Base-by-base conservation (phyloP, 2,113 vertebrate species). In the Trogon melanurus region DNA sequence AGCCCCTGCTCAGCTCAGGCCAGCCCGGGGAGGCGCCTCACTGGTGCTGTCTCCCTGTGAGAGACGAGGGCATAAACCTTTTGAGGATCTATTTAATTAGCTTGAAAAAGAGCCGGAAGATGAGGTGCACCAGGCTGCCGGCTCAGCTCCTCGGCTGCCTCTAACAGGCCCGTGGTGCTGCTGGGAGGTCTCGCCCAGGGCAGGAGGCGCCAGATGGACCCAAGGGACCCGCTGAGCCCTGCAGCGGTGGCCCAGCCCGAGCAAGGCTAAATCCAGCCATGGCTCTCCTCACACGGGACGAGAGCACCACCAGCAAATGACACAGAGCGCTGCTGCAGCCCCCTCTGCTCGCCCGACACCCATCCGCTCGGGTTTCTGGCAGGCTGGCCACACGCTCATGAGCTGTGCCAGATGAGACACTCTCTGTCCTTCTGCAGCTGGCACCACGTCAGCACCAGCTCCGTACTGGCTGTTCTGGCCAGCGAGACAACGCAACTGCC, bases 11-110 rank as follows among this genome's bases (percentile, higher is more conserved):
- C n/a, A 10, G 54, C 16, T 41, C n/a, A 8, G 13, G 32, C 61
- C 64, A 80, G 81, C 79, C 60, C 2, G 13, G 0, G 45, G 58
- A 73, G 5, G 26, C 54, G 44, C 45, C 74, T 62, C 60, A 36
- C 72, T 13, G 56, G 17, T 27, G 76, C 76, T 50, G 73, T 79
- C 73, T 16, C 61, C 22, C 30, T 6, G 1, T 61, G 69, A 87
- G 5, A 54, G 79, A 91, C 6, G 53, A 91, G 61, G 80, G 58
- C 41, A 92, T 30, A 83, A 93, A 95, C 76, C 91, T 85, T 60
- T 66, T 81, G 79, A 75, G 72, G 91, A 71, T 87, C 61, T 38
- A 74, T 86, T 93, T 93, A 89, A 91, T 92, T 72, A 86, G 86
- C 76, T 72, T 13, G 69, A 70, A 58, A 73, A 88, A 66, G 51